These are phyloP conservation scores for Ptychobarbus kaznakovi DNA, from an alignment of 2,797 vertebrate species.

Conservation along the genomic window DNA sequence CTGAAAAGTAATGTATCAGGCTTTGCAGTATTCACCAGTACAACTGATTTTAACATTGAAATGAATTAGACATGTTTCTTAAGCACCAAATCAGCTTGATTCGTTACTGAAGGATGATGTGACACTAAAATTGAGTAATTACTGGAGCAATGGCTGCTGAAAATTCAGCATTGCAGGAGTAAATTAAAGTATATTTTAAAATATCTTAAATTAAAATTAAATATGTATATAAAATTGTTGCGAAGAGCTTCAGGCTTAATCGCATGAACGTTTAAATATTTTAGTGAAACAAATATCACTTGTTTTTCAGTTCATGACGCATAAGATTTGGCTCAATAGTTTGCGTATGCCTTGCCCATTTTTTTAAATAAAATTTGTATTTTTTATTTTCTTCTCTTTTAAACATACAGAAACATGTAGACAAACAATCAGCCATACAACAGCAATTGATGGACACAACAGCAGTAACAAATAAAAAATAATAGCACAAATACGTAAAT, in stretches of 20 bases:
- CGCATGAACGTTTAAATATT: neutral
- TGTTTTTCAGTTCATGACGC: neutral
- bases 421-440: neutral
- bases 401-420: neutral
- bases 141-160: neutral
- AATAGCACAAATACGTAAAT: too few relatives aligned
- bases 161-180: neutral
- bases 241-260: constrained; percentile 3
- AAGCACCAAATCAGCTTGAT: neutral
- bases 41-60: neutral
- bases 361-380: neutral
- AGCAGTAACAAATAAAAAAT: too few relatives aligned
- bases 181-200: neutral
- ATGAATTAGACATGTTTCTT: neutral
- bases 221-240: neutral
- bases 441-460: neutral
- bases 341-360: neutral
- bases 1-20: neutral
- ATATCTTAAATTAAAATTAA: neutral
- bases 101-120: neutral
- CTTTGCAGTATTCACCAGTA: neutral
- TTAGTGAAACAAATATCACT: neutral
- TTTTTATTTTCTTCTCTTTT: neutral
- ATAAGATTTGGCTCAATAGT: neutral
- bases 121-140: neutral